Percentiles rank a stretch among this genome's conserved stretches.
phyloP scores from a whole-genome alignment of 2,888 invertebrate species.

The Melangyna quadrimaculata region DNA sequence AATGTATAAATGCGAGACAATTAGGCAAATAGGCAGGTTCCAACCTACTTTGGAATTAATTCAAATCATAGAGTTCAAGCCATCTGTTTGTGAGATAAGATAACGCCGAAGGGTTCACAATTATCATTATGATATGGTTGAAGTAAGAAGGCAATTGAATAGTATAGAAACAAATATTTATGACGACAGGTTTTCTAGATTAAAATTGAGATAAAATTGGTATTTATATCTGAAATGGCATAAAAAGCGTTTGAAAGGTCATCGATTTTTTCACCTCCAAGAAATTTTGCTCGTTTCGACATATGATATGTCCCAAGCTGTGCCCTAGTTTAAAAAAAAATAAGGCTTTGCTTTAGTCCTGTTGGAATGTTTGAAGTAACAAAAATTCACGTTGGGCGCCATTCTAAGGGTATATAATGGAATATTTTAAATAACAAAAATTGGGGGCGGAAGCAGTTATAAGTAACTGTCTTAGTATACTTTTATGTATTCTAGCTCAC shows the following conservation, averaged over 20 bases:
- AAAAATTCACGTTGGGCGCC: too few relatives aligned
- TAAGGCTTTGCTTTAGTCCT: too few relatives aligned
- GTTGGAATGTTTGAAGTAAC: too few relatives aligned
- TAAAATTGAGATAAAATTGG: not conserved
- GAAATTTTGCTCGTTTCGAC: too few relatives aligned
- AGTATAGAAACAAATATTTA: not conserved
- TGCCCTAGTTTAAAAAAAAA: too few relatives aligned
- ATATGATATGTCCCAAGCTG: too few relatives aligned
- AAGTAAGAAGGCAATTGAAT: not conserved
- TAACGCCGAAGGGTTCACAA: not conserved
- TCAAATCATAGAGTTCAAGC: constrained; percentile 8
- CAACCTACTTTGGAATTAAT: not conserved
- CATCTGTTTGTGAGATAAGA: constrained; percentile 1
- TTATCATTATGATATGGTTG: not conserved
- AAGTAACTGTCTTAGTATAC: too few relatives aligned
- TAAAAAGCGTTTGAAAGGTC: not conserved
- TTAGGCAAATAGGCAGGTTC: constrained; percentile 7
- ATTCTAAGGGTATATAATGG: too few relatives aligned
- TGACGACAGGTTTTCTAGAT: not conserved
- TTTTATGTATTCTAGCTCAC: too few relatives aligned
- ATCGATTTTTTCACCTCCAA: too few relatives aligned
- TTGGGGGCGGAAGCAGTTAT: too few relatives aligned
- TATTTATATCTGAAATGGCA: not conserved
- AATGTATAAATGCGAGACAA: not conserved
- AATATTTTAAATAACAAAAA: too few relatives aligned